Conservation (phyloP, 1,140 invertebrate genomes). For the honey bee (Apis mellifera) region DNA sequence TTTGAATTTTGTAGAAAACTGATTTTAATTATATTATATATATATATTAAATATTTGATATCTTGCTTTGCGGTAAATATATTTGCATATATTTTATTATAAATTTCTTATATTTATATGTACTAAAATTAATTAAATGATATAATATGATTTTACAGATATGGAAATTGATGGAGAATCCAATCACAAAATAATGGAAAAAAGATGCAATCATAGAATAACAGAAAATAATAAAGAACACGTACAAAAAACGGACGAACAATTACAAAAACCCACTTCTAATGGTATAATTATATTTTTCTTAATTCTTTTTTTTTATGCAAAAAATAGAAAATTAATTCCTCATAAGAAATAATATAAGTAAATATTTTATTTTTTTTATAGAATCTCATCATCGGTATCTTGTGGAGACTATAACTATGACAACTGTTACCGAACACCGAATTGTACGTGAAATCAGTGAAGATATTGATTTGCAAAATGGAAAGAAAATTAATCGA, state of each 20-base stretch:
- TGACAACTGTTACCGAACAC: conserved; percentile 86
- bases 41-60: neutral
- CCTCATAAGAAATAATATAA: no score
- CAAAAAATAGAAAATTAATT: neutral
- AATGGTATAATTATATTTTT: conserved; percentile 8
- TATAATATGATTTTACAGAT: conserved; percentile 18
- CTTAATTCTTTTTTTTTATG: neutral
- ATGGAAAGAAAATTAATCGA: conserved; percentile 36
- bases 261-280: neutral
- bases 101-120: no score
- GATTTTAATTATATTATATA: no score
- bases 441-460: conserved; percentile 83
- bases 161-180: neutral
- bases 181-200: neutral
- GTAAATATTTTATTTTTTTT: neutral
- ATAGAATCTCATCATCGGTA: conserved; percentile 82
- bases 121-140: neutral
- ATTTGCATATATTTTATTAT: neutral
- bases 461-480: conserved; percentile 60
- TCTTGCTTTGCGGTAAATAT: neutral
- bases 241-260: neutral
- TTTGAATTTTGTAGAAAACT: no score
- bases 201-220: neutral
- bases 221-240: neutral
- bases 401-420: conserved; percentile 86